Evolutionary conservation across 2,888 invertebrate genomes (phyloP).

Genomic region (Brachyptera risi): DNA sequence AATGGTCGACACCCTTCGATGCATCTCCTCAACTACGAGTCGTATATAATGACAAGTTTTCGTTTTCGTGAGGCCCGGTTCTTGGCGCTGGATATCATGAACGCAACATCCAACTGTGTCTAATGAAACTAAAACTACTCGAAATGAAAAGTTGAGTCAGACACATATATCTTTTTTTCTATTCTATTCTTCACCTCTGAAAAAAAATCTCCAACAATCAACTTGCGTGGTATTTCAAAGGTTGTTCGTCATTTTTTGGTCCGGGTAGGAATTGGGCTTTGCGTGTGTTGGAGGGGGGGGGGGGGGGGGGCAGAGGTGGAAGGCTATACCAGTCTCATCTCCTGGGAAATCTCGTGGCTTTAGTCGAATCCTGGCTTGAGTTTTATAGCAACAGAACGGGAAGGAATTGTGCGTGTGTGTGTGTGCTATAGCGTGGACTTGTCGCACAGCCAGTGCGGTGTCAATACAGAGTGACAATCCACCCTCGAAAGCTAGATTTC

Average conservation of each 20-base stretch:
- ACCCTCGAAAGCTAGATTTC: neutral
- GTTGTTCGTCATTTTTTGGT: slow-evolving; percentile 15
- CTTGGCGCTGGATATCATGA: neutral
- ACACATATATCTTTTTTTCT: neutral
- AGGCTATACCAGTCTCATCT: slow-evolving; percentile 6
- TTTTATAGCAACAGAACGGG: slow-evolving; percentile 20
- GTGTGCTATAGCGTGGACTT: slow-evolving; percentile 8
- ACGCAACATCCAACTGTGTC: neutral
- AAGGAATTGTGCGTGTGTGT: slow-evolving; percentile 14
- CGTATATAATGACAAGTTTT: slow-evolving; percentile 19
- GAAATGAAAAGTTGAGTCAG: slow-evolving; percentile 15
- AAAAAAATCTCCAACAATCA: neutral
- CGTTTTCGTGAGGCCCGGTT: slow-evolving; percentile 12
- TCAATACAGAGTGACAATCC: slow-evolving; percentile 21
- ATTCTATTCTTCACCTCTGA: too few relatives aligned
- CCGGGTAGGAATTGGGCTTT: neutral
- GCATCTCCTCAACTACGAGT: too few relatives aligned
- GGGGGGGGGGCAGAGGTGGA: neutral
- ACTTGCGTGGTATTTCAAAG: slow-evolving; percentile 5
- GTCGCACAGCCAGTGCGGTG: too few relatives aligned
- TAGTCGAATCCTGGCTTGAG: slow-evolving; percentile 13
- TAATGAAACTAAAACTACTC: slow-evolving; percentile 11
- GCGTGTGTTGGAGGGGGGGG: neutral
- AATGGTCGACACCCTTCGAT: too few relatives aligned
- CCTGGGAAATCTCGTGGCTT: slow-evolving; percentile 19